These are phyloP conservation scores for Willisornis vidua DNA, from an alignment of 2,113 vertebrate genomes.

Conservation along the genomic window DNA sequence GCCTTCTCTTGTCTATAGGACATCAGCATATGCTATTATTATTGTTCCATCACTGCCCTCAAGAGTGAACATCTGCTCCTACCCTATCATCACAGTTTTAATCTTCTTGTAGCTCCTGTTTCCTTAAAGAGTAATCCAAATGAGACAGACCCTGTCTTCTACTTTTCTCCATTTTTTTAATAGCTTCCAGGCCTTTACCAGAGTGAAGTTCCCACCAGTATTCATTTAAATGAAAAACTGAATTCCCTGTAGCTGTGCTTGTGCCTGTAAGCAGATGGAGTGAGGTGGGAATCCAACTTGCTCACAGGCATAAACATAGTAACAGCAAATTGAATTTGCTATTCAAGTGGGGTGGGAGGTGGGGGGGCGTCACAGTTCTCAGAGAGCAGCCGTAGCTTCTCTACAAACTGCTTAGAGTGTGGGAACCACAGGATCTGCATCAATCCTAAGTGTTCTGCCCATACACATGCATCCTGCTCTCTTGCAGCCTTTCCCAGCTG, in stretches of 20 bases:
- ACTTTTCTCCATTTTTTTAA: slow-evolving; percentile 2
- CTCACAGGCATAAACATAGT: neutral
- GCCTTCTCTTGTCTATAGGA: slow-evolving; percentile 5
- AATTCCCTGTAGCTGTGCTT: slow-evolving; percentile 5
- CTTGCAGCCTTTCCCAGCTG: neutral
- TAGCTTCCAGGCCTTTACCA: slow-evolving; percentile 30
- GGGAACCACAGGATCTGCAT: neutral
- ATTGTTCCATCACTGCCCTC: slow-evolving; percentile 31
- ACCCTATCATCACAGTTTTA: neutral
- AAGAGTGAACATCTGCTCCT: slow-evolving; percentile 48
- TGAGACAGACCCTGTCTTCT: neutral
- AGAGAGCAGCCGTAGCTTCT: neutral
- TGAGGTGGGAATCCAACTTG: slow-evolving; percentile 30
- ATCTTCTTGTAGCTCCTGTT: slow-evolving; percentile 27
- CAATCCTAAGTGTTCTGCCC: neutral
- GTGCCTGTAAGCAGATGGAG: slow-evolving; percentile 32
- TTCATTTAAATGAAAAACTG: slow-evolving; percentile 29
- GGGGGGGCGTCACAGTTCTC: neutral
- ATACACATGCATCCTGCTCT: neutral
- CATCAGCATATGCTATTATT: slow-evolving; percentile 1
- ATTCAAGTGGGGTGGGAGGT: neutral
- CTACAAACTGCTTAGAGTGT: neutral
- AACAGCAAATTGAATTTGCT: slow-evolving; percentile 41
- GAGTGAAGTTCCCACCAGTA: neutral
- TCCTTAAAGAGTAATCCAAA: slow-evolving; percentile 32